Percentiles rank a stretch among this genome's conserved stretches.
These are phyloP conservation scores for Erpetoichthys calabaricus DNA, from an alignment of 2,797 vertebrate genomes.

Conservation along the genomic window DNA sequence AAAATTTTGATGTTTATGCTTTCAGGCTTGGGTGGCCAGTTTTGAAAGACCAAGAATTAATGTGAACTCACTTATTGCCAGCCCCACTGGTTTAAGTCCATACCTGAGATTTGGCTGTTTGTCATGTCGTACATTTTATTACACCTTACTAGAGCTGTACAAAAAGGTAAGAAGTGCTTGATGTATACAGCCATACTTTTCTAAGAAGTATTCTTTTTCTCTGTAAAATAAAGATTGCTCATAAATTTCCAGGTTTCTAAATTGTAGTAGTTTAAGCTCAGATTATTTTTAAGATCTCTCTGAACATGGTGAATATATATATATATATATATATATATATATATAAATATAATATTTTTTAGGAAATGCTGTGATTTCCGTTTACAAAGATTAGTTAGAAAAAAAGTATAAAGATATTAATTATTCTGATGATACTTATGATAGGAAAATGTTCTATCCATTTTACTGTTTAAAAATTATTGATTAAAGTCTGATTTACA, in stretches of 20 bases:
- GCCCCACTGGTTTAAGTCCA: conserved; percentile 85
- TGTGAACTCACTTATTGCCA: conserved; percentile 74
- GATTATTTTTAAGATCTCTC: too few species aligned
- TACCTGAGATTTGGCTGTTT: conserved; percentile 91
- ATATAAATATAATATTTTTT: too few species aligned
- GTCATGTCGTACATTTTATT: conserved; percentile 84
- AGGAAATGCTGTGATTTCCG: too few species aligned
- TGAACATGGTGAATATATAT: too few species aligned
- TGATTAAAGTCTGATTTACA: too few species aligned
- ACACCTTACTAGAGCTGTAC: conserved; percentile 83
- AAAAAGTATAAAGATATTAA: too few species aligned
- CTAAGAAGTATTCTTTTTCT: background rate
- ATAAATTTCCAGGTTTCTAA: background rate
- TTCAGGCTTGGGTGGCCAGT: conserved; percentile 84
- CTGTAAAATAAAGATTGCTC: background rate
- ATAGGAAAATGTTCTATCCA: too few species aligned
- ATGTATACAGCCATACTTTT: background rate
- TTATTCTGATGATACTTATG: too few species aligned
- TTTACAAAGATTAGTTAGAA: too few species aligned
- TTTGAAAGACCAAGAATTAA: conserved; percentile 79
- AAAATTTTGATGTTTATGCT: conserved; percentile 10
- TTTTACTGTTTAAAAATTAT: too few species aligned
- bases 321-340: too few species aligned
- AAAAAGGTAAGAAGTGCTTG: conserved; percentile 64
- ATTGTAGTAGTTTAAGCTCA: background rate